These are phyloP conservation scores for Oppia nitens DNA, from an alignment of 1,140 invertebrate genomes.

Conservation along the genomic window DNA sequence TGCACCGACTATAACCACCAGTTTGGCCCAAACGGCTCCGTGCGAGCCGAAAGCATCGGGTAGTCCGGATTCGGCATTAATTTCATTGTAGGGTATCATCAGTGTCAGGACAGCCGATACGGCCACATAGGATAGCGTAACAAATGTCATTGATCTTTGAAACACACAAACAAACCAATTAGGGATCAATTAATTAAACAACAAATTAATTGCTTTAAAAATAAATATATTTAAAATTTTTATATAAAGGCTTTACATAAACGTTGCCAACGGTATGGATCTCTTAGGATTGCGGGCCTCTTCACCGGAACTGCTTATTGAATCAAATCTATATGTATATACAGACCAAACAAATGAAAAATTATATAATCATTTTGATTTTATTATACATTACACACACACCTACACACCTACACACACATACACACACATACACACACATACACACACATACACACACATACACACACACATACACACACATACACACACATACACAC, in stretches of 20 bases:
- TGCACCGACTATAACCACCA: conserved; percentile 67
- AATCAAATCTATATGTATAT: too few species aligned
- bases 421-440: too few species aligned
- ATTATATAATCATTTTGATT: too few species aligned
- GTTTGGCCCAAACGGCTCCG: conserved; percentile 55
- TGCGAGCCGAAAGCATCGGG: conserved; percentile 57
- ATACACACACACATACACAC: too few species aligned
- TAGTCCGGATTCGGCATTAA: conserved; percentile 56
- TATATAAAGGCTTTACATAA: conserved; percentile 26
- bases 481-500: too few species aligned
- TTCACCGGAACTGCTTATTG: conserved; percentile 65
- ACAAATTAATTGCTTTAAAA: too few species aligned
- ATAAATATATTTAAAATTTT: neutral
- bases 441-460: too few species aligned
- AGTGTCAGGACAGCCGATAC: conserved; percentile 62
- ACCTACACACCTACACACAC: too few species aligned
- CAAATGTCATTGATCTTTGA: conserved; percentile 62
- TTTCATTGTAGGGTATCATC: conserved; percentile 56
- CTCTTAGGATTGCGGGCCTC: conserved; percentile 57
- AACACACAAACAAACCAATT: conserved; percentile 39
- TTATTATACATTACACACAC: too few species aligned
- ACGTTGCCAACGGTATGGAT: conserved; percentile 62
- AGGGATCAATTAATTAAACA: neutral
- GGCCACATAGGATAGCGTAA: conserved; percentile 58
- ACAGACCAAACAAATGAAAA: too few species aligned